Base-by-base conservation (phyloP, 2,888 invertebrate genomes). In the Germaria angustata region DNA sequence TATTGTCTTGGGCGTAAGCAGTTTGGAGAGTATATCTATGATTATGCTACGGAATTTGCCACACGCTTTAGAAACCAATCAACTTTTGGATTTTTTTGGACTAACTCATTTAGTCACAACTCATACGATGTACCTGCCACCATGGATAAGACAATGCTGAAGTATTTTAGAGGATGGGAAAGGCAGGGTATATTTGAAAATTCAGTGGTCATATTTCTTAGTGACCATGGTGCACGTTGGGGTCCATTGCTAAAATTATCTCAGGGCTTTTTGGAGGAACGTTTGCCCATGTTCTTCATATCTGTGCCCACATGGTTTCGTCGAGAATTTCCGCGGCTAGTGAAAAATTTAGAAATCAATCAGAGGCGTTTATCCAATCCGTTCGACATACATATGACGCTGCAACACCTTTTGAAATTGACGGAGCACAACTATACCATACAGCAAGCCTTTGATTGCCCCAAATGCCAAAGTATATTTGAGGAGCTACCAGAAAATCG, bases 211-310 rank as follows among this genome's bases (percentile, higher is more conserved):
- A 90, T 96, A 55, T 94, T 95, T 85, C 92, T 96, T 69, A 96
- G 96, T 86, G 96, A 96, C 87, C 96, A 96, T 86, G 96, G 96
- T 0, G 92, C 94, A 87, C 92, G 96, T 13, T 96, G 94, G 89
- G 96, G 96, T 0, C 92, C 92, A 15, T 92, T 94, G 55, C 92
- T 96, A 2, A 91, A 93, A 34, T 93, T 94, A 4, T 91, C 93
- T 66, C 93, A 94, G 59, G 95, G 96, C 0, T 96, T 94, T 92
- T 93, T 95, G 80, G 96, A 96, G 87, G 95, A 96, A 86, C 93
- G 96, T 5, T 87, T 96, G 86, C 96, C 96, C 0, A 94, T 94
- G 86, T 91, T 96, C 36, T 95, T 94, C 85, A 91, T 96, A 13
- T 94, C 93, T 90, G 79, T 95, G 13, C 96, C 96, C 0, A 88